Evolutionary conservation across 2,888 invertebrate species (phyloP).

Genomic region (Drepanosiphum platanoidis): DNA sequence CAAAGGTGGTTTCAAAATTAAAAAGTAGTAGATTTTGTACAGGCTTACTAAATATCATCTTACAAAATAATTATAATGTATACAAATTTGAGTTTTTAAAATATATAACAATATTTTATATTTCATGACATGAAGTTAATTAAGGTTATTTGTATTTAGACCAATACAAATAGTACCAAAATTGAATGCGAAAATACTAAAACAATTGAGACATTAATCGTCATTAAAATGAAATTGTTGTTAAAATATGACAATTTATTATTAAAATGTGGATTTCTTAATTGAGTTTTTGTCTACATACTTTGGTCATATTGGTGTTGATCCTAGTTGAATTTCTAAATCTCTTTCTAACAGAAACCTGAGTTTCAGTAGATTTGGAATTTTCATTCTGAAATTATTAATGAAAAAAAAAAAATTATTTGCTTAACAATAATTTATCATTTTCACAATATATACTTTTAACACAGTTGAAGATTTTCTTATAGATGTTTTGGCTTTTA

Average conservation of each 20-base stretch:
- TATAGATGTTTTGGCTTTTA: constrained; percentile 4
- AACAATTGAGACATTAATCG: background rate
- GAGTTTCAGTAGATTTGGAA: background rate
- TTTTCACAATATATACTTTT: constrained; percentile 48
- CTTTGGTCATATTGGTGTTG: constrained; percentile 35
- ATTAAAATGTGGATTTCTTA: constrained; percentile 37
- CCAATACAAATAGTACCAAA: background rate
- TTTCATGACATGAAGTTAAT: background rate
- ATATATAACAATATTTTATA: background rate
- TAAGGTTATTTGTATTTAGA: background rate
- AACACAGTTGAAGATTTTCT: background rate
- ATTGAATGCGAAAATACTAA: background rate
- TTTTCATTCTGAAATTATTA: constrained; percentile 47
- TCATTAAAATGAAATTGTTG: constrained; percentile 5
- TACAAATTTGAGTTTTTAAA: background rate
- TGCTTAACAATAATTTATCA: background rate
- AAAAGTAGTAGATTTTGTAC: constrained; percentile 8
- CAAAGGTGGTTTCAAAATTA: background rate
- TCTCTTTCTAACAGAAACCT: background rate
- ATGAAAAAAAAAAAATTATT: too few species aligned
- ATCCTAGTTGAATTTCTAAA: constrained; percentile 19
- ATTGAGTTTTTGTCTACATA: constrained; percentile 48
- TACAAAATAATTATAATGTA: background rate
- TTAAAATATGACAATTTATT: too few species aligned
- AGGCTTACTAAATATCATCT: background rate